phyloP scores from a whole-genome alignment of 2,113 vertebrate species.

The Nycticorax nycticorax region DNA sequence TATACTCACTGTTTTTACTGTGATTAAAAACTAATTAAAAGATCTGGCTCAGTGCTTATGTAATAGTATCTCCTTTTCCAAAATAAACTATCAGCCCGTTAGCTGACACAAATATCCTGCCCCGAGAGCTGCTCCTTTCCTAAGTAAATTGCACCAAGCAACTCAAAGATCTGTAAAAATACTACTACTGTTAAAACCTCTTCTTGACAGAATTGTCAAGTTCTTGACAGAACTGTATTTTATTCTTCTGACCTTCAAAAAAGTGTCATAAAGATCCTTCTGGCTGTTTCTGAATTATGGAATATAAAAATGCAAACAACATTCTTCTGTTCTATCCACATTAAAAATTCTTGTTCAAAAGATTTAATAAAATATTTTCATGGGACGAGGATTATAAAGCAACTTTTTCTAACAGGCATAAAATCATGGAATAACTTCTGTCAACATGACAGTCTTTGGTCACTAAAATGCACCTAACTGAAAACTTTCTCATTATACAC shows the following conservation, averaged over 20 bases:
- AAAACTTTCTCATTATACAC: not conserved
- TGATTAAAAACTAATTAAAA: not conserved
- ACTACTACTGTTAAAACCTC: not conserved
- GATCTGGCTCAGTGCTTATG: not conserved
- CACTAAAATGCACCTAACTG: not conserved
- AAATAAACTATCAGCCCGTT: not conserved
- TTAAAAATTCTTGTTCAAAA: not conserved
- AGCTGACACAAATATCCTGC: not conserved
- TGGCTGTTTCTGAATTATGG: not conserved
- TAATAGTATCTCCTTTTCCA: not conserved
- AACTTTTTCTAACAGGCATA: not conserved
- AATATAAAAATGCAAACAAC: not conserved
- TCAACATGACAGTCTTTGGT: not conserved
- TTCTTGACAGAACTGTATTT: not conserved
- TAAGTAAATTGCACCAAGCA: not conserved
- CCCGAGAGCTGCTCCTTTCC: not conserved
- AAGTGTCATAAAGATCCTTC: not conserved
- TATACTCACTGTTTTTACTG: fast-evolving
- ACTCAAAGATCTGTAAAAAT: not conserved
- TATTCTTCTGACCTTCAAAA: not conserved
- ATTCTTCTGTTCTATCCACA: not conserved
- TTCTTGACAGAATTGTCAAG: not conserved
- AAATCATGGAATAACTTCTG: not conserved
- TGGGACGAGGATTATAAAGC: not conserved
- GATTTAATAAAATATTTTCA: not conserved